Evolutionary conservation across 2,113 vertebrate genomes (phyloP).

Genomic region (Aphelocoma coerulescens): DNA sequence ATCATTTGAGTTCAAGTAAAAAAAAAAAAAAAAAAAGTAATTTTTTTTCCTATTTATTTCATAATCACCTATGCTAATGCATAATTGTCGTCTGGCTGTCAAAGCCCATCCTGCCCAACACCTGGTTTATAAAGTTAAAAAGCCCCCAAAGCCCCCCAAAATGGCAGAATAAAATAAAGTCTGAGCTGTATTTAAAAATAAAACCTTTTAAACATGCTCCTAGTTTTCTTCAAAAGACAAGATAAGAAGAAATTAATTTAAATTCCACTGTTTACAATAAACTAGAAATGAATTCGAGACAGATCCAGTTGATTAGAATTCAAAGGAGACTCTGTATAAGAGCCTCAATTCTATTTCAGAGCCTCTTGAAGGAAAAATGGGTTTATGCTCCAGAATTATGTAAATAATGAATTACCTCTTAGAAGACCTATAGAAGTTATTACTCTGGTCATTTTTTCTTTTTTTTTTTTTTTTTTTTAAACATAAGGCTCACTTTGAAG

Average conservation of each 20-base stretch:
- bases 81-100: background rate
- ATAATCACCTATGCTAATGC: constrained; percentile 64
- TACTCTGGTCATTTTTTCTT: constrained; percentile 39
- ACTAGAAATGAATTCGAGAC: constrained; percentile 47
- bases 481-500: constrained; percentile 72
- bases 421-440: constrained; percentile 72
- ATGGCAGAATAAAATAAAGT: background rate
- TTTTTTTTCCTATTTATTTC: constrained; percentile 39
- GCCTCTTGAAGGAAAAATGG: constrained; percentile 52
- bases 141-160: background rate
- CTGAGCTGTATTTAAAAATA: constrained; percentile 33
- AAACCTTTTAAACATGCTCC: constrained; percentile 34
- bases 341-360: constrained; percentile 63
- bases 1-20: constrained; percentile 79
- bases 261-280: constrained; percentile 67
- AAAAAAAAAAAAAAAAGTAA: constrained; percentile 56
- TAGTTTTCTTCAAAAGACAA: constrained; percentile 61
- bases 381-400: constrained; percentile 68
- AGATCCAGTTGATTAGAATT: constrained; percentile 67
- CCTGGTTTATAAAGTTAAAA: background rate
- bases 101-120: background rate
- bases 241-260: constrained; percentile 68
- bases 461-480: constrained; percentile 18
- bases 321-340: constrained; percentile 44
- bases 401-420: constrained; percentile 73